A percentile compares a stretch with the other conserved stretches of the same genome.
These are phyloP conservation scores for Haemorhous mexicanus DNA, from an alignment of 2,113 vertebrate genomes.

Conservation along the genomic window DNA sequence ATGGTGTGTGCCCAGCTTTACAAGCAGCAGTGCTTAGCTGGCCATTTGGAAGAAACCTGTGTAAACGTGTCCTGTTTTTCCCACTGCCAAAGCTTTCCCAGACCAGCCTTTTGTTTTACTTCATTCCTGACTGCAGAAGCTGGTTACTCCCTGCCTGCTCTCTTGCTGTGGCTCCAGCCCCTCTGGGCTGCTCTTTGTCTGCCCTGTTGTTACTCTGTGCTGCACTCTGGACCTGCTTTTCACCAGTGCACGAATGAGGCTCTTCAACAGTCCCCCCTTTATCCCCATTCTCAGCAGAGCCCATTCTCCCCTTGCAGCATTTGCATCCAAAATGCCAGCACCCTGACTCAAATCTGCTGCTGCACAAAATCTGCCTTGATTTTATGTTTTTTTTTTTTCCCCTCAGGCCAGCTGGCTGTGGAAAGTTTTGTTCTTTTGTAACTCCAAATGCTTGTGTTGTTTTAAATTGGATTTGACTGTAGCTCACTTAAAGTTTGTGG, in stretches of 20 bases:
- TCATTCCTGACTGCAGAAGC: constrained; percentile 28
- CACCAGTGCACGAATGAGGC: background rate
- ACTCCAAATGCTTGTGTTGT: background rate
- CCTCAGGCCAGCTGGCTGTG: background rate
- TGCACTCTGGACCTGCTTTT: background rate
- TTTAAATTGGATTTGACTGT: constrained; percentile 1
- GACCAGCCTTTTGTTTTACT: constrained; percentile 25
- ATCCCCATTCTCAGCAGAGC: background rate
- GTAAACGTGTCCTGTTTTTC: background rate
- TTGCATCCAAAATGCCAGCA: constrained; percentile 31
- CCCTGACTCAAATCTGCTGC: constrained; percentile 22
- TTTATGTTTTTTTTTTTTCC: rapidly evolving
- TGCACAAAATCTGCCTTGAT: constrained; percentile 7
- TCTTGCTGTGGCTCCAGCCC: background rate
- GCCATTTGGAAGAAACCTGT: constrained; percentile 32
- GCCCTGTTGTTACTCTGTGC: background rate
- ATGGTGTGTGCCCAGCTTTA: background rate
- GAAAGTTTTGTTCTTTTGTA: constrained; percentile 18
- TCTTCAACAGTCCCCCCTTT: constrained; percentile 19
- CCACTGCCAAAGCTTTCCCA: constrained; percentile 12
- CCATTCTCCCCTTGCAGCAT: constrained; percentile 1
- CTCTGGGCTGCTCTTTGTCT: constrained; percentile 4
- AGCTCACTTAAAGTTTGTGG: constrained; percentile 1
- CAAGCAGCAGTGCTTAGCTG: background rate
- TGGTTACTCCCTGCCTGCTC: constrained; percentile 5